These are phyloP conservation scores for Apolygus lucorum DNA, from an alignment of 1,140 invertebrate genomes.

Conservation along the genomic window DNA sequence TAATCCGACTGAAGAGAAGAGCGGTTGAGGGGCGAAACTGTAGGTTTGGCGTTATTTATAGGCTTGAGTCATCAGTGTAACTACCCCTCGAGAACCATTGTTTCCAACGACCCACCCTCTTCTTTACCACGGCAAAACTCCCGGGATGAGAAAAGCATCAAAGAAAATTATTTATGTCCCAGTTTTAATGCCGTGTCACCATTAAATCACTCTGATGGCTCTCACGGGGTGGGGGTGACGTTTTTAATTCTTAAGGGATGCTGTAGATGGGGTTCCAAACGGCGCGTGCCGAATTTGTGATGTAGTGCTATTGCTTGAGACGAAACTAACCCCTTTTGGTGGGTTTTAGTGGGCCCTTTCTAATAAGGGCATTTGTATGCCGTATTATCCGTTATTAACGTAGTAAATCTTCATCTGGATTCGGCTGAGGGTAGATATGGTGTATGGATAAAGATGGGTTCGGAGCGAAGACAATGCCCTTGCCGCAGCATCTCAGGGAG, in stretches of 20 bases:
- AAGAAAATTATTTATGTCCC: constrained; percentile 30
- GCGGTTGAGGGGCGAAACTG: neutral
- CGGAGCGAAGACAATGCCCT: neutral
- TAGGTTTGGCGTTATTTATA: constrained; percentile 27
- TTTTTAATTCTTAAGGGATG: constrained; percentile 31
- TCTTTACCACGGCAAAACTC: no score
- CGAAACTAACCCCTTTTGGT: neutral
- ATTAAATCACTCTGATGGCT: constrained; percentile 25
- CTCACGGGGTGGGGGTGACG: constrained; percentile 12
- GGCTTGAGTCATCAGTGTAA: constrained; percentile 28
- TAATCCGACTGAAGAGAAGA: constrained; percentile 2
- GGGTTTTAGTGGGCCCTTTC: neutral
- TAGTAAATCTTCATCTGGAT: constrained; percentile 24
- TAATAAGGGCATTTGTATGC: constrained; percentile 27
- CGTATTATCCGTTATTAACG: constrained; percentile 20
- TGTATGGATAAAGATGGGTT: neutral
- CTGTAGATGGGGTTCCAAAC: neutral
- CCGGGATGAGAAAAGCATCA: constrained; percentile 19
- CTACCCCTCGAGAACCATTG: constrained; percentile 24
- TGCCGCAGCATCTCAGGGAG: neutral
- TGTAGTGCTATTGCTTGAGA: constrained; percentile 17
- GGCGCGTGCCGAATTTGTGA: constrained; percentile 28
- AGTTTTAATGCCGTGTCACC: constrained; percentile 31
- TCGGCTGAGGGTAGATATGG: neutral
- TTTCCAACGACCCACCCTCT: constrained; percentile 12